Evolutionary conservation across 2,888 invertebrate species (phyloP), one percentile per base, ranked within the genome.

Genomic region (Beris morrisii): DNA sequence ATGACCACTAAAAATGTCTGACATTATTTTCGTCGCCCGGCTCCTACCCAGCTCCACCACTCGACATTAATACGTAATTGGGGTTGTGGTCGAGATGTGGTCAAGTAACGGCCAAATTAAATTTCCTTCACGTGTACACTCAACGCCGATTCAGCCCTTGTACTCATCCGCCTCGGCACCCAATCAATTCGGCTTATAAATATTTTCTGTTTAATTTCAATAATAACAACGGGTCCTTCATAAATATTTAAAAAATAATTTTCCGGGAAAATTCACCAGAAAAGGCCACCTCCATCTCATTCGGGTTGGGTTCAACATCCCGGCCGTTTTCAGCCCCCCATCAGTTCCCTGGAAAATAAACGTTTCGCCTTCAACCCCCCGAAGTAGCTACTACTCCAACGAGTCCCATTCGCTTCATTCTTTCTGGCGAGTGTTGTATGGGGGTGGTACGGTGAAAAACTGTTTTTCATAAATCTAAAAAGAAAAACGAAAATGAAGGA

Each of bases 161-260:
- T 11, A n/a, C 4, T 15, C 9, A 48, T n/a, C 4, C 48, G 15
- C 15, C 3, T 5, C 3, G 11, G n/a, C 48, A 13, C 11, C n/a
- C 6, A 6, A 13, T 12, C 9, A 45, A 45, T 30, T 28, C 30
- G 53, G 38, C 32, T 58, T 67, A 69, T 65, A 67, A 69, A 69
- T 69, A 69, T 65, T 69, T 69, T 63, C 65, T 54, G 65, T 67
- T 61, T 65, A 67, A 69, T 69, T 67, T 69, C 66, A 69, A 69
- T 67, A 69, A 68, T 59, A 67, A 64, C 63, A 61, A 63, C 64
- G 65, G 65, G 53, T 74, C 22, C 15, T 46, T 52, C 74, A 77
- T 76, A 76, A 76, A 76, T 76, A 76, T 76, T 76, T 76, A 77
- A 77, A 77, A 76, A 76, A 77, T 77, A 77, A 76, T 76, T 75